Percentiles rank a stretch among this genome's conserved stretches.
Evolutionary conservation across 2,888 invertebrate genomes (phyloP).

Genomic region (Volucella bombylans): DNA sequence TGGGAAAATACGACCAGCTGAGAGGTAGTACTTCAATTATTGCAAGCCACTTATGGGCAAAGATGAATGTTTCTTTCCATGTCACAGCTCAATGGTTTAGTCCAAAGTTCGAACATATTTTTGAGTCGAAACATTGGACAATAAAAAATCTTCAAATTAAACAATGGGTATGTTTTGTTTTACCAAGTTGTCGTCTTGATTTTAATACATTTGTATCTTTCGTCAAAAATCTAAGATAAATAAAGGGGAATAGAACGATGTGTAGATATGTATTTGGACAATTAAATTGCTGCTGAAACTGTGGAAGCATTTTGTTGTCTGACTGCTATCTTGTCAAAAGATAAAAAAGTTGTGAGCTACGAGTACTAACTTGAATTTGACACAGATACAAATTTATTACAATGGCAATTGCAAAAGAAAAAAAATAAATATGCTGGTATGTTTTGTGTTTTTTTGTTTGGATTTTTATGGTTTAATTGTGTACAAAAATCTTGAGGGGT

Average conservation of each 20-base stretch:
- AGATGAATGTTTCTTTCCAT: constrained; percentile 3
- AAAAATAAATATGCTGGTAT: background rate
- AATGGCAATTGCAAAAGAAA: constrained; percentile 18
- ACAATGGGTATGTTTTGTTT: background rate
- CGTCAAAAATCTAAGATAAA: constrained; percentile 13
- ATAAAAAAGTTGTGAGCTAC: constrained; percentile 18
- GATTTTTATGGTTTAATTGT: background rate
- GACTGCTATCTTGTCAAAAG: constrained; percentile 4
- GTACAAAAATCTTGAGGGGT: background rate
- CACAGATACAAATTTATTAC: constrained; percentile 21
- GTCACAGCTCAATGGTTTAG: constrained; percentile 17
- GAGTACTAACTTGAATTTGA: constrained; percentile 9
- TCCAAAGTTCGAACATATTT: constrained; percentile 27
- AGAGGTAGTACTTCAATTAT: constrained; percentile 13
- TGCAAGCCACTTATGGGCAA: background rate
- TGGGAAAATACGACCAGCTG: constrained; percentile 11
- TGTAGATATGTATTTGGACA: background rate
- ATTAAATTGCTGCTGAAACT: constrained; percentile 12
- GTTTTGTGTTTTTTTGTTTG: constrained; percentile 2
- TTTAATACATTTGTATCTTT: background rate
- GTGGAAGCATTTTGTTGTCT: constrained; percentile 25
- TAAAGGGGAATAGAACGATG: constrained; percentile 16
- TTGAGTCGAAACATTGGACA: background rate
- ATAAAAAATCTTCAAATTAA: background rate
- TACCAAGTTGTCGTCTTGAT: constrained; percentile 1